Conservation (phyloP, 1,140 invertebrate genomes). For the Aphidius ervi region DNA sequence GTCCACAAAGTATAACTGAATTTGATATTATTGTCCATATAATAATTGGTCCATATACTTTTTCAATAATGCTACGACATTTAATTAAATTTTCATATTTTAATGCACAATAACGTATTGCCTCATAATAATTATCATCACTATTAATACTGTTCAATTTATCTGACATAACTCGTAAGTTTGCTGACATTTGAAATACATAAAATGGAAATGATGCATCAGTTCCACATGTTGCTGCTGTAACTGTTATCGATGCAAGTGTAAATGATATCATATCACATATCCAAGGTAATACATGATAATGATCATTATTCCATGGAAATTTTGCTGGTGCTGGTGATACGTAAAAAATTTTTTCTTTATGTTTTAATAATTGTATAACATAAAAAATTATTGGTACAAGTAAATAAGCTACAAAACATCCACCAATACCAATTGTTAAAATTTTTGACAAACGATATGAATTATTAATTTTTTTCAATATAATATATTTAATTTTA, state of each 20-base stretch:
- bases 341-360: conserved; percentile 18
- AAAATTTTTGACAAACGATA: conserved; percentile 8
- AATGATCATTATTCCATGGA: conserved; percentile 23
- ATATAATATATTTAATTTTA: not conserved
- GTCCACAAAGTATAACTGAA: conserved; percentile 16
- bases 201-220: conserved; percentile 33
- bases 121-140: conserved; percentile 5
- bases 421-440: conserved; percentile 3
- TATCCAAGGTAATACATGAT: conserved; percentile 25
- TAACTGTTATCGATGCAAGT: too few relatives aligned
- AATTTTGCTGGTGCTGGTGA: conserved; percentile 17
- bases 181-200: conserved; percentile 32
- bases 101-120: conserved; percentile 20
- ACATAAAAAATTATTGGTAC: conserved; percentile 15
- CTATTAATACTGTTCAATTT: conserved; percentile 22
- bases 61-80: conserved; percentile 16
- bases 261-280: conserved; percentile 11
- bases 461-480: conserved; percentile 4
- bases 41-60: conserved; percentile 20
- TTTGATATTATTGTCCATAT: conserved; percentile 8
- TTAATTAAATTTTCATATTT: conserved; percentile 21
- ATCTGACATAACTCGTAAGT: conserved; percentile 16
- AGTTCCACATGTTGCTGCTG: conserved; percentile 28
- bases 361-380: conserved; percentile 1
- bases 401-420: not conserved